Evolutionary conservation across 2,113 vertebrate species (phyloP), one percentile per base, ranked within the genome.

Genomic region (Gorsachius goisagi): DNA sequence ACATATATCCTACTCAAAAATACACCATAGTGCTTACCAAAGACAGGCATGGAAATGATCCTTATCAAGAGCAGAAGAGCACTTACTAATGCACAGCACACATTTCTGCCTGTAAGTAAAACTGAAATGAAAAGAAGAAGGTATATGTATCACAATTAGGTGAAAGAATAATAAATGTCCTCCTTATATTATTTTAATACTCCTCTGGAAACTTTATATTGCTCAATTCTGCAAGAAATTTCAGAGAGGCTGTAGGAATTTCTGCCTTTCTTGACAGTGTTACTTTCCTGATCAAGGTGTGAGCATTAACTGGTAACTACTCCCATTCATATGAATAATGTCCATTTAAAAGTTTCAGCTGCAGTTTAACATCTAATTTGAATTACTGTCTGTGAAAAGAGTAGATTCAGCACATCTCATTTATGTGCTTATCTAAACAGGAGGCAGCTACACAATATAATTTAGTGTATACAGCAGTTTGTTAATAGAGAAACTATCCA

Each of bases 341-440:
- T 49, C 66, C 47, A 68, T 79, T 93, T 81, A 41, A 58, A 62
- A 56, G 39, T 69, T 95, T 49, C 18, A 7, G 56, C 89, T 82
- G 71, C 73, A 69, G 58, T 76, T 30, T 85, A 91, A 85, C 64
- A 71, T 59, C 39, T 47, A 41, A 64, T 56, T 74, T 93, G 90
- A 96, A 87, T 58, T 62, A 79, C 58, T 78, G n/a, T 55, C 85
- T 86, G 32, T 44, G 78, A 17, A 85, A 93, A 93, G 37, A 85
- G 62, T 35, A 37, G 37, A 92, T 92, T 95, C 94, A 94, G 80
- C 90, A 93, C 41, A 81, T 85, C 88, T 87, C 87, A 75, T 92
- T 89, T 94, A 64, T n/a, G 66, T 92, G 73, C 66, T 95, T 90
- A 84, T 77, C 86, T 87, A 95, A 96, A 89, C 39, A 76, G 69